These are phyloP conservation scores for Elachura formosa DNA, from an alignment of 2,113 vertebrate genomes.

Conservation along the genomic window DNA sequence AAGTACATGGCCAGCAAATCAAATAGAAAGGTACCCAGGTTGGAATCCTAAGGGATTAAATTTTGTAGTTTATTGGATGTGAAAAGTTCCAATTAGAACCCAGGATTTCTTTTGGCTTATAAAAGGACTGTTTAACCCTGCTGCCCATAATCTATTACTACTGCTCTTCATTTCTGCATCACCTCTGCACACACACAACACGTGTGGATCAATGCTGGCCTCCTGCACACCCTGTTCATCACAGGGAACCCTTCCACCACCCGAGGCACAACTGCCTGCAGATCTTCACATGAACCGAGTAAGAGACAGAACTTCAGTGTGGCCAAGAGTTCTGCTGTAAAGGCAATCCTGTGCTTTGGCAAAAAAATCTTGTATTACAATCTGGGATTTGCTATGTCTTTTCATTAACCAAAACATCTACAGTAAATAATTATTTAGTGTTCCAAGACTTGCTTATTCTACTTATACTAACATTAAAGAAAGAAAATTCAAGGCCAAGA, in stretches of 20 bases:
- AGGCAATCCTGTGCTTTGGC: neutral
- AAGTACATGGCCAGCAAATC: neutral
- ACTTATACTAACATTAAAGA: neutral
- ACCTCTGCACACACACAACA: neutral
- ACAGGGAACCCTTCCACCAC: accelerated
- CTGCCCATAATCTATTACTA: neutral
- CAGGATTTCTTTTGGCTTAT: neutral
- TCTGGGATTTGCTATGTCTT: neutral
- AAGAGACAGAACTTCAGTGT: neutral
- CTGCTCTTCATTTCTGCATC: neutral
- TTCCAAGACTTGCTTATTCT: neutral
- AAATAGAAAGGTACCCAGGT: accelerated
- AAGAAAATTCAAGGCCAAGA: neutral
- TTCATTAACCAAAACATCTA: neutral
- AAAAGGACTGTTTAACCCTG: neutral
- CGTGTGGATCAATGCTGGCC: accelerated
- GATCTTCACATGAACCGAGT: accelerated
- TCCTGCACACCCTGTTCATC: neutral
- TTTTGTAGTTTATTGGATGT: neutral
- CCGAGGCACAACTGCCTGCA: neutral
- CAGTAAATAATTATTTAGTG: neutral
- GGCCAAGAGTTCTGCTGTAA: neutral
- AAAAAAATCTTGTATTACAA: neutral
- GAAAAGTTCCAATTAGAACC: neutral
- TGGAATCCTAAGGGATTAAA: neutral